Evolutionary conservation across 2,797 vertebrate species (phyloP), one percentile per base, ranked within the genome.

Genomic region (Cynopterus sphinx): DNA sequence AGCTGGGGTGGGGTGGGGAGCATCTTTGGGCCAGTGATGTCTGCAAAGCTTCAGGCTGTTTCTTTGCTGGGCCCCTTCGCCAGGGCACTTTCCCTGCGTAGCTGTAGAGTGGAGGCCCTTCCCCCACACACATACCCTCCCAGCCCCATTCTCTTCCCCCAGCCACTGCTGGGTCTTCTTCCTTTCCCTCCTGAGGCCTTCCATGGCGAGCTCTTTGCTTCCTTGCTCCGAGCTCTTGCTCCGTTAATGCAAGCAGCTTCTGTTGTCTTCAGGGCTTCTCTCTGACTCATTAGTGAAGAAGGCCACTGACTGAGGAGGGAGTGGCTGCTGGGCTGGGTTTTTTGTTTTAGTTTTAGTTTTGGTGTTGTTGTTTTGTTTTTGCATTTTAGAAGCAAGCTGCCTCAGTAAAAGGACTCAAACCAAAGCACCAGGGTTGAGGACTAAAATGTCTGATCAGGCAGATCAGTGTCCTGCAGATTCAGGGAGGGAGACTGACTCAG

Each of bases 401-500:
- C 28, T 61, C 15, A 2, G 15, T 41, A 63, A 73, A n/a, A 83
- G 57, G 19, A 70, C 39, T n/a, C 57, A 77, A 71, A 59, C 28
- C 74, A n/a, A 74, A 90, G 33, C 28, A 26, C 3, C 13, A 70
- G 67, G 3, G 0, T 24, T 39, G 31, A 22, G 16, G 22, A 9
- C 28, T 43, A 9, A 86, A 63, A 63, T 74, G 36, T 41, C 36
- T 92, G 3, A 73, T 49, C 71, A 90, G 84, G 39, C 94, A 86
- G 19, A 55, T 15, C 4, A 24, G 91, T 36, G 79, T 97, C 85
- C 91, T 95, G 15, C 68, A 75, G n/a, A 87, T 75, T 28, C 68
- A 73, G 28, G 46, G 39, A 94, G 74, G 74, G 43, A 96, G 97
- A 85, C 28, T 43, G 82, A 51, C 63, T 83, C 33, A 67, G 93